Evolutionary conservation across 2,113 vertebrate species (phyloP).

Genomic region (Misgurnus anguillicaudatus): DNA sequence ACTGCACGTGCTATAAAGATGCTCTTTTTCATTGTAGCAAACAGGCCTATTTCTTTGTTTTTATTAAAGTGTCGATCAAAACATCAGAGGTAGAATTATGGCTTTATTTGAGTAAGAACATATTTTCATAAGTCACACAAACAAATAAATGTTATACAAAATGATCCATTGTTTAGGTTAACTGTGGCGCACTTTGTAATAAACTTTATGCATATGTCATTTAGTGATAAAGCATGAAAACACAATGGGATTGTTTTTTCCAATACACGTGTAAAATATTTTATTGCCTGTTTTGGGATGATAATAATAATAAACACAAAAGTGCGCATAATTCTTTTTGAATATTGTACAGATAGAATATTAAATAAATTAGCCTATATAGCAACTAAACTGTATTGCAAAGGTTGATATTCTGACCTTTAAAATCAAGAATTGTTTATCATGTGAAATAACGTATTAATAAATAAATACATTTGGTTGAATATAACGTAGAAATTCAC

Average conservation of each 20-base stretch:
- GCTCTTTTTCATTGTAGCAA: neutral
- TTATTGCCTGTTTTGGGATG: neutral
- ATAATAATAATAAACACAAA: neutral
- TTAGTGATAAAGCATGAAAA: slow-evolving; percentile 15
- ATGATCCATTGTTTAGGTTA: neutral
- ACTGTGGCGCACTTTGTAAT: slow-evolving; percentile 8
- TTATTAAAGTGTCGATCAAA: slow-evolving; percentile 4
- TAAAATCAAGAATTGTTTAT: too few relatives aligned
- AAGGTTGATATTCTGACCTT: neutral
- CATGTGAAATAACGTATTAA: neutral
- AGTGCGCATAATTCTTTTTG: neutral
- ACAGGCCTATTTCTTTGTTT: slow-evolving; percentile 7
- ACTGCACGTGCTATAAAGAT: slow-evolving; percentile 3
- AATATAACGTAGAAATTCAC: too few relatives aligned
- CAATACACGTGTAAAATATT: slow-evolving; percentile 1
- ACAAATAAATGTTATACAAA: neutral
- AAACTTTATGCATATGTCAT: neutral
- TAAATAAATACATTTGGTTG: too few relatives aligned
- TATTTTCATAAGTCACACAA: neutral
- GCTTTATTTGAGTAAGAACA: slow-evolving; percentile 13
- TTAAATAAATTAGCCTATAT: neutral
- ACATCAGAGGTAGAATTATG: slow-evolving; percentile 8
- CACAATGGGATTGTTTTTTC: slow-evolving; percentile 2
- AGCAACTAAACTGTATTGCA: neutral
- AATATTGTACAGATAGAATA: neutral